These are phyloP conservation scores for Notocelia uddmanniana DNA, from an alignment of 2,888 invertebrate species.

Conservation along the genomic window DNA sequence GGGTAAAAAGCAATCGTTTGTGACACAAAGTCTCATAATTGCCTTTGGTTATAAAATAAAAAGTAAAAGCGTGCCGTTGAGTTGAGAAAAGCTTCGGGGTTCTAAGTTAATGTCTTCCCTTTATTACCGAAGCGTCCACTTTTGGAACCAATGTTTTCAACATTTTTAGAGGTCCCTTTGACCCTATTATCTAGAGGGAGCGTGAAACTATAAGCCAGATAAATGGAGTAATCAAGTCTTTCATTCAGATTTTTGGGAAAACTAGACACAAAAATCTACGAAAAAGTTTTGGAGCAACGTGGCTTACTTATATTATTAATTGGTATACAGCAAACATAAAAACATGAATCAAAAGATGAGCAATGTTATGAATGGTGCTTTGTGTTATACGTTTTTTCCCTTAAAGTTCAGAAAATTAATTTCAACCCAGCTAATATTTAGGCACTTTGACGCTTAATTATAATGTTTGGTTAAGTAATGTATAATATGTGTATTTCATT, in stretches of 20 bases:
- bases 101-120: slow-evolving; percentile 41
- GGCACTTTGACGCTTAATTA: no score
- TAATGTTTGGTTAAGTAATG: no score
- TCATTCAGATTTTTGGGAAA: neutral
- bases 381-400: no score
- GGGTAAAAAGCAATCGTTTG: slow-evolving; percentile 35
- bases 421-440: no score
- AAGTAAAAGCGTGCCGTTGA: slow-evolving; percentile 30
- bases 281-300: no score
- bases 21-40: slow-evolving; percentile 40
- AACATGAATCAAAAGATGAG: no score
- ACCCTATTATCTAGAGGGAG: neutral
- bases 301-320: neutral
- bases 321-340: no score
- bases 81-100: slow-evolving; percentile 23
- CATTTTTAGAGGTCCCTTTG: slow-evolving; percentile 21
- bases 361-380: no score
- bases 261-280: neutral
- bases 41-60: slow-evolving; percentile 40
- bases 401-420: no score
- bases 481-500: no score
- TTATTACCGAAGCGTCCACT: slow-evolving; percentile 39
- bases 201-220: neutral
- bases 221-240: neutral
- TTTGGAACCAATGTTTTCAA: slow-evolving; percentile 29